These are phyloP conservation scores for Dendroctonus ponderosae DNA, from an alignment of 1,140 invertebrate genomes.

Conservation along the genomic window DNA sequence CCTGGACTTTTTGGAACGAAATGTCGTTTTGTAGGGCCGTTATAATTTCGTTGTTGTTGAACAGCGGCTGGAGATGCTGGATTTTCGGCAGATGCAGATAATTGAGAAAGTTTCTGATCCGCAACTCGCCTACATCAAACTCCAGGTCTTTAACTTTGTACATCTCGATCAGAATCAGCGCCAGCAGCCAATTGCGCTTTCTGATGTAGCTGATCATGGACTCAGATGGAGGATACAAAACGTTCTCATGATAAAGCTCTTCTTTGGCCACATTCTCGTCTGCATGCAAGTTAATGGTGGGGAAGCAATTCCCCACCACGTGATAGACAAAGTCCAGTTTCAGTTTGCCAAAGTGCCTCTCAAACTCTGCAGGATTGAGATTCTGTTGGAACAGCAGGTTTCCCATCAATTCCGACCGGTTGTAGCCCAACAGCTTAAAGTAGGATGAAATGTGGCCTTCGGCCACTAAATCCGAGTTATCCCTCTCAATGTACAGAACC, in stretches of 20 bases:
- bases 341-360: conserved; percentile 55
- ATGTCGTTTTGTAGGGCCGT: conserved; percentile 53
- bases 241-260: conserved; percentile 37
- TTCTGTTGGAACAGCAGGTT: conserved; percentile 59
- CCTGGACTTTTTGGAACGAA: conserved; percentile 28
- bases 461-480: conserved; percentile 50
- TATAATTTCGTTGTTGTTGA: conserved; percentile 53
- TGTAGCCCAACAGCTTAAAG: conserved; percentile 48
- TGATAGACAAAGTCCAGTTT: conserved; percentile 61
- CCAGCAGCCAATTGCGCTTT: conserved; percentile 58
- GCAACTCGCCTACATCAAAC: conserved; percentile 45
- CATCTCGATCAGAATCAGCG: conserved; percentile 57
- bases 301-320: conserved; percentile 58
- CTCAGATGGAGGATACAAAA: conserved; percentile 43
- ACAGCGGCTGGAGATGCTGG: conserved; percentile 50
- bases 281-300: conserved; percentile 49
- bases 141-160: conserved; percentile 47
- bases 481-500: conserved; percentile 50
- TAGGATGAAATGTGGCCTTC: conserved; percentile 45
- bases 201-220: conserved; percentile 57
- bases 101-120: conserved; percentile 51
- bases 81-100: conserved; percentile 52
- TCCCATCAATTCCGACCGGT: conserved; percentile 53
- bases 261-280: conserved; percentile 39
- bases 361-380: conserved; percentile 57